Percentiles rank a stretch among this genome's conserved stretches.
These are phyloP conservation scores for Falcaria lacertinaria DNA, from an alignment of 2,888 invertebrate genomes.

Conservation along the genomic window DNA sequence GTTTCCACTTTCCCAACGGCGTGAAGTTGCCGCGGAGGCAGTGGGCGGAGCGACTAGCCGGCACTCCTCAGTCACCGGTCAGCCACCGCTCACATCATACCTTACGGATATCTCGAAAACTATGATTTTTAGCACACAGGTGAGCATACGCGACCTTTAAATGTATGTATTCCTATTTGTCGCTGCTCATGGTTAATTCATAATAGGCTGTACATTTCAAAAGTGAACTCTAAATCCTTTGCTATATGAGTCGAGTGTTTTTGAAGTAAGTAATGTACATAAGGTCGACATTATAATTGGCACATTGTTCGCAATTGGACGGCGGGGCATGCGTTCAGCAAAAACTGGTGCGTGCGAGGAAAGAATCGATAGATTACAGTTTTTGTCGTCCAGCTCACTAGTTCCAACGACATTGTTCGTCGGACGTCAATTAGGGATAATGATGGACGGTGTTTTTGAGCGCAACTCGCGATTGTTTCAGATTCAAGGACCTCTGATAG, in stretches of 20 bases:
- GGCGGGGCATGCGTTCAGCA: constrained; percentile 58
- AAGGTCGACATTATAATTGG: constrained; percentile 66
- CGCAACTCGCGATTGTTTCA: constrained; percentile 41
- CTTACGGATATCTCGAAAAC: constrained; percentile 10
- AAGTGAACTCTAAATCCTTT: constrained; percentile 25
- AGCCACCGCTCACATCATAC: constrained; percentile 9
- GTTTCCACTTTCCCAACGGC: constrained; percentile 66
- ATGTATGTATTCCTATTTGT: constrained; percentile 57
- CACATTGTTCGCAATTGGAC: constrained; percentile 51
- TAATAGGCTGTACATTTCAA: constrained; percentile 14
- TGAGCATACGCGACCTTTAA: constrained; percentile 65
- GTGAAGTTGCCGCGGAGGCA: constrained; percentile 52
- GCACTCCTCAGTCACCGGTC: constrained; percentile 39
- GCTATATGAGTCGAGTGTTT: constrained; percentile 24
- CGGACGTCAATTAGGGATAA: constrained; percentile 73
- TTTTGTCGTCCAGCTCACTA: constrained; percentile 59
- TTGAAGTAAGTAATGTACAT: constrained; percentile 34
- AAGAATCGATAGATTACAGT: constrained; percentile 71
- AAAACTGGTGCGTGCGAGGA: constrained; percentile 63
- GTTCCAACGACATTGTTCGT: constrained; percentile 61
- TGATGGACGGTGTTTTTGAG: constrained; percentile 63
- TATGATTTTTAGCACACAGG: constrained; percentile 40
- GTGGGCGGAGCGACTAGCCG: constrained; percentile 61
- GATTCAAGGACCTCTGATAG: constrained; percentile 35
- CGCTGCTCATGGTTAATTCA: constrained; percentile 71